Evolutionary conservation across 2,113 vertebrate species (phyloP).

Genomic region (Hippocampus barbouri): DNA sequence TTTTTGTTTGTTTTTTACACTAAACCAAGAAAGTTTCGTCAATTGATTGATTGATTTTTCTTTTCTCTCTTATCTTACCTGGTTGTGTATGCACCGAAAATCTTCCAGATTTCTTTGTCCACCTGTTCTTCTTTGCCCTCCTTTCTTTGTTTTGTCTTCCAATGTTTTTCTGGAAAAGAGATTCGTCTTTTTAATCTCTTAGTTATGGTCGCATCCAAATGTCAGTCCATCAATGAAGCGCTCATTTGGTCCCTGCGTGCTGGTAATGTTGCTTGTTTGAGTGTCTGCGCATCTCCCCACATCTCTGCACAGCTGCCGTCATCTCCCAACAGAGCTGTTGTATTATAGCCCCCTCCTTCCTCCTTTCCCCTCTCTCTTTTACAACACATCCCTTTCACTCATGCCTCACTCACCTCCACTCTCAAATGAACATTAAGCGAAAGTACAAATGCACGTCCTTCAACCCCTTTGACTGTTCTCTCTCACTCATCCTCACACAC

Average conservation of each 20-base stretch:
- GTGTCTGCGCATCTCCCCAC: slow-evolving; percentile 39
- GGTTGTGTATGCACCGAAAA: background rate
- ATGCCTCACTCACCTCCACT: background rate
- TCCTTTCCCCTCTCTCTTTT: slow-evolving; percentile 34
- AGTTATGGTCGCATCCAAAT: slow-evolving; percentile 13
- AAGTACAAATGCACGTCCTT: background rate
- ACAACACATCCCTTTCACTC: slow-evolving; percentile 7
- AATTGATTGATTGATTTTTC: background rate
- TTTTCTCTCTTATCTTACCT: slow-evolving; percentile 43
- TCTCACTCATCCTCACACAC: background rate
- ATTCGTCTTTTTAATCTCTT: slow-evolving; percentile 14
- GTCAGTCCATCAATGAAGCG: slow-evolving; percentile 20
- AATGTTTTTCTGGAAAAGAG: slow-evolving; percentile 7
- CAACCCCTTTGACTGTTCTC: slow-evolving; percentile 6
- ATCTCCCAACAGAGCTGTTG: slow-evolving; percentile 40
- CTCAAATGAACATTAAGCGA: background rate
- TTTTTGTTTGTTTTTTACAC: background rate
- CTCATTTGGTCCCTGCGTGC: slow-evolving; percentile 22
- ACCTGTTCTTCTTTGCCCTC: slow-evolving; percentile 33
- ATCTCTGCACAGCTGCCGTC: slow-evolving; percentile 47
- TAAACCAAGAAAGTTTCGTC: background rate
- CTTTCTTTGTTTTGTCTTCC: slow-evolving; percentile 40
- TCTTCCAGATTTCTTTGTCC: slow-evolving; percentile 13
- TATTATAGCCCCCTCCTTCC: slow-evolving; percentile 30
- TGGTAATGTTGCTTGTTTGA: slow-evolving; percentile 38